Evolutionary conservation across 1,140 invertebrate genomes (phyloP).

Genomic region (Trichogramma pretiosum): DNA sequence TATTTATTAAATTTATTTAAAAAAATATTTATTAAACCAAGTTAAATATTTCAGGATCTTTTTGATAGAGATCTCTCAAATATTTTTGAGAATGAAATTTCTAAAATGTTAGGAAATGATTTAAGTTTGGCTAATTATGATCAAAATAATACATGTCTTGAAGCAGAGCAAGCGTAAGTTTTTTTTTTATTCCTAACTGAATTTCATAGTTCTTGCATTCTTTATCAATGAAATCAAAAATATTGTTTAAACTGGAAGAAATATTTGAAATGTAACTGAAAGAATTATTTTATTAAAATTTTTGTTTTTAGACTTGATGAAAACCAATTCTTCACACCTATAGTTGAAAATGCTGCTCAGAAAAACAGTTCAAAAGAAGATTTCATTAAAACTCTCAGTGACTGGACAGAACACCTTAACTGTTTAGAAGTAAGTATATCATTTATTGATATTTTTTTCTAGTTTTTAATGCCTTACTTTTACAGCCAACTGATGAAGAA

Average conservation of each 20-base stretch:
- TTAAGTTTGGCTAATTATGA: no score
- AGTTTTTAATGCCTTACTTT: no score
- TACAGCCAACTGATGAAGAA: slow-evolving; percentile 35
- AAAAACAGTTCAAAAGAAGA: no score
- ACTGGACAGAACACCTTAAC: slow-evolving; percentile 42
- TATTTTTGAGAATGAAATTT: no score
- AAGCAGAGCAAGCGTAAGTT: slow-evolving; percentile 32
- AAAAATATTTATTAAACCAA: no score
- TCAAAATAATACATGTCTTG: slow-evolving; percentile 28
- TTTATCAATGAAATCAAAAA: slow-evolving; percentile 7
- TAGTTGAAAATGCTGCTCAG: no score
- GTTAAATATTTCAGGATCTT: no score
- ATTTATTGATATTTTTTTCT: no score
- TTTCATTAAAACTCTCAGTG: slow-evolving; percentile 39
- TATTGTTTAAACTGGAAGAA: not conserved
- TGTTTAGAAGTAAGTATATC: slow-evolving; percentile 26
- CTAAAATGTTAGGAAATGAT: slow-evolving; percentile 20
- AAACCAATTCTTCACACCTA: no score
- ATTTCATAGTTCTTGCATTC: not conserved
- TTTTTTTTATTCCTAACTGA: not conserved
- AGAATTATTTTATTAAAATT: slow-evolving; percentile 5
- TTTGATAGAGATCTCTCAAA: no score
- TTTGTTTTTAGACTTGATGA: slow-evolving; percentile 25
- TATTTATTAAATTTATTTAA: no score
- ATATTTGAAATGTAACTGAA: not conserved